Base-by-base conservation (phyloP, 2,888 invertebrate genomes). In the Drosophila ezoana region DNA sequence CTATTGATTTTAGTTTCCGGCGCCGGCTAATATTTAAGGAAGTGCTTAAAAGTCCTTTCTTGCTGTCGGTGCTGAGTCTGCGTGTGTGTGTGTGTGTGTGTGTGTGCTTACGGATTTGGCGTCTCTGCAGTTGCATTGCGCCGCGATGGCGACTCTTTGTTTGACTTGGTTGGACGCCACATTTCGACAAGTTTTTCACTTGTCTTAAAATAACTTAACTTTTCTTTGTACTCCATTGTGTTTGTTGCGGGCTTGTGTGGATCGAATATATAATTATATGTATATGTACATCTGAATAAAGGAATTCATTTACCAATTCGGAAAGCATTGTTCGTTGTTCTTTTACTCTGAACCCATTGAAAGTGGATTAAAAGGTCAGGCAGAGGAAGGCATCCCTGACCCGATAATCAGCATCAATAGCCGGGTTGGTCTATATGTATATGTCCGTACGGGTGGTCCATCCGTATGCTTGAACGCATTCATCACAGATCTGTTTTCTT, bases 1-100 rank as follows among this genome's bases (percentile, higher is more conserved):
- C 66, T 76, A 82, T 82, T 33, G 87, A 82, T 82, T 82, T 82
- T 84, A 49, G 66, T 54, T 57, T 52, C 49, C 62, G 66, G 60
- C 75, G 70, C 67, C 80, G 67, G 60, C 44, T 64, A 47, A 20
- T 58, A 68, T 60, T 72, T 32, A 33, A 75, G 72, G 68, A 75
- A 68, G 40, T 49, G 14, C 44, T 52, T n/a, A 5, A n/a, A n/a
- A n/a, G 20, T 23, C 28, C 32, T 62, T 38, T 28, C 20, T 11
- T 38, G 20, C 14, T 35, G 13, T 20, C 13, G 23, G 1, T 28
- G 14, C 23, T 13, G 13, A 32, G 9, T 20, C 2, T 58, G n/a
- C 14, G 1, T 32, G 14, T 40, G 5, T 33, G 11, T 38, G 10
- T 40, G 33, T 23, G 58, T 14, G 32, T 33, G 9, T 38, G 35